phyloP scores from a whole-genome alignment of 23 tunicate genomes.

The Botrylloides violaceus region DNA sequence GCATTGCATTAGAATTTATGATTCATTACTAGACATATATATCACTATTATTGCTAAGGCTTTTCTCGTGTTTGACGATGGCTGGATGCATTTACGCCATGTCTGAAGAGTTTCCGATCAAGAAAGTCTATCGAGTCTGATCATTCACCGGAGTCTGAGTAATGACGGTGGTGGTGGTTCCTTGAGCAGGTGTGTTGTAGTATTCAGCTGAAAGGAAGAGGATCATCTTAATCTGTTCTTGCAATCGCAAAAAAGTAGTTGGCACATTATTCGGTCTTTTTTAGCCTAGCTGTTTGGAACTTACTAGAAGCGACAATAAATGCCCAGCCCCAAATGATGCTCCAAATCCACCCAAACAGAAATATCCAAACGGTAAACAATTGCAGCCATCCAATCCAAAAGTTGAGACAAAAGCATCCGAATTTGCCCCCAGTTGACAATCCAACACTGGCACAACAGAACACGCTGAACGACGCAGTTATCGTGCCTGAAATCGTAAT shows the following conservation, averaged over 20 bases:
- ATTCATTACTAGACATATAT: too few species aligned
- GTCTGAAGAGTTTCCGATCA: too few species aligned
- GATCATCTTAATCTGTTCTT: too few species aligned
- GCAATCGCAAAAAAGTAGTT: background rate
- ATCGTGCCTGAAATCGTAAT: constrained; percentile 51
- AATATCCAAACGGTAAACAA: constrained; percentile 55
- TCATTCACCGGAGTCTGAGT: constrained; percentile 20
- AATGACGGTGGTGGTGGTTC: constrained; percentile 4
- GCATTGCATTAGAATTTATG: too few species aligned
- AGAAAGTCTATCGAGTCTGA: too few species aligned
- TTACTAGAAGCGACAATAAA: constrained; percentile 49
- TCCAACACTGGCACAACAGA: constrained; percentile 46
- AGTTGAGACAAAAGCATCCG: constrained; percentile 59
- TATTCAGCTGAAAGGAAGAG: constrained; percentile 1
- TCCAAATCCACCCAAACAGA: constrained; percentile 80
- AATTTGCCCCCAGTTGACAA: constrained; percentile 17
- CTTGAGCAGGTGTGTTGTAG: constrained; percentile 1
- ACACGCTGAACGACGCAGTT: constrained; percentile 50
- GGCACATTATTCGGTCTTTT: background rate
- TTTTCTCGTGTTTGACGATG: too few species aligned
- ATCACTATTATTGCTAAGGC: too few species aligned
- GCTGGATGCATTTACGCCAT: too few species aligned
- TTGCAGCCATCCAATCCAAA: constrained; percentile 81
- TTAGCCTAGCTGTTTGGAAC: background rate
- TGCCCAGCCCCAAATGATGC: constrained; percentile 70